Evolutionary conservation across 2,888 invertebrate species (phyloP).

Genomic region (Dendrolimus pini): DNA sequence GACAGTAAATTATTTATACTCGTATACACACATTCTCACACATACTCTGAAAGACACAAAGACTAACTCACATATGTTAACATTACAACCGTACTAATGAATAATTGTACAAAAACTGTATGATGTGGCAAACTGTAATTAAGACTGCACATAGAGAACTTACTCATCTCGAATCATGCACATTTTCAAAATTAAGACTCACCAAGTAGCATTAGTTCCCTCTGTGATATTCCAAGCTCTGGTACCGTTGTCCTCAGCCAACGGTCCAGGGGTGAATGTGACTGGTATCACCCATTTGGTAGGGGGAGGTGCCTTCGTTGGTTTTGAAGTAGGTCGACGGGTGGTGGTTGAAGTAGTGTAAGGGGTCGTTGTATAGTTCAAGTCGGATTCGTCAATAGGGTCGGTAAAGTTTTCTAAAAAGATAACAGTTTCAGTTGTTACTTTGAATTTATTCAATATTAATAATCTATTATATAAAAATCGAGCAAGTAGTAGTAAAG

Average conservation of each 20-base stretch:
- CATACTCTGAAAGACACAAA: no score
- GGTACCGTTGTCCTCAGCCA: slow-evolving; percentile 61
- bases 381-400: slow-evolving; percentile 41
- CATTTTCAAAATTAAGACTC: slow-evolving; percentile 12
- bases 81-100: no score
- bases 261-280: slow-evolving; percentile 82
- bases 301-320: slow-evolving; percentile 41
- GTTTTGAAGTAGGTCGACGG: slow-evolving; percentile 26
- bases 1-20: no score
- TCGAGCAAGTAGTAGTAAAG: no score
- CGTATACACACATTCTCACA: no score
- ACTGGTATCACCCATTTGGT: slow-evolving; percentile 87
- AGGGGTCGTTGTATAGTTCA: slow-evolving; percentile 47
- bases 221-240: slow-evolving; percentile 43
- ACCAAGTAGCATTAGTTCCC: slow-evolving; percentile 55
- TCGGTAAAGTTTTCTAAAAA: slow-evolving; percentile 69
- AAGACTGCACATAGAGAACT: no score
- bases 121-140: no score
- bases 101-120: no score
- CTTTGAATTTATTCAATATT: no score
- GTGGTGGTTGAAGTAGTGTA: slow-evolving; percentile 35
- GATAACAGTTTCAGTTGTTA: background rate
- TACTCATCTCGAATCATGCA: no score
- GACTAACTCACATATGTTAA: no score
- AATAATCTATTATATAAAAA: no score